Evolutionary conservation across 2,797 vertebrate species (phyloP).

Genomic region (Danio choprae): DNA sequence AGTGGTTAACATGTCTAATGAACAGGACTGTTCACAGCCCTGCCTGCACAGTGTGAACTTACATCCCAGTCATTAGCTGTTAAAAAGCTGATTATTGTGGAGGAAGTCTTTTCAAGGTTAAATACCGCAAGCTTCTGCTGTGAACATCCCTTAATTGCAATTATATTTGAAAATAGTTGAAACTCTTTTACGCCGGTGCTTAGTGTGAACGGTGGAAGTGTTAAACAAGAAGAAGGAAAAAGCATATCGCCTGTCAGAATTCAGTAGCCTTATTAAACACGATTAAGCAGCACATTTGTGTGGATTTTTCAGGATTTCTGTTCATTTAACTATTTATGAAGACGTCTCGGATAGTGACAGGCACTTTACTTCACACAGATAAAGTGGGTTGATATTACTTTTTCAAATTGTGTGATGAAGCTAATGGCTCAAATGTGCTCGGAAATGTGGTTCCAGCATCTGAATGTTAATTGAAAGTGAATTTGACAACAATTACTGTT

Average conservation of each 20-base stretch:
- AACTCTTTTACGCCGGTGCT: conserved; percentile 57
- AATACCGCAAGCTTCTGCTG: conserved; percentile 66
- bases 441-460: background rate
- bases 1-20: conserved; percentile 66
- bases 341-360: background rate
- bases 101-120: conserved; percentile 68
- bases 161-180: conserved; percentile 65
- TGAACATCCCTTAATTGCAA: conserved; percentile 70
- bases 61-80: conserved; percentile 68
- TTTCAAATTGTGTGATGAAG: background rate
- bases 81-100: conserved; percentile 69
- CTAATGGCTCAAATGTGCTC: background rate
- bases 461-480: background rate
- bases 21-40: conserved; percentile 65
- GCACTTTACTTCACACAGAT: background rate
- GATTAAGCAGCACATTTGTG: conserved; percentile 24
- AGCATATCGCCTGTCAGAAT: conserved; percentile 33
- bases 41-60: conserved; percentile 64
- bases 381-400: background rate
- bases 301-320: background rate
- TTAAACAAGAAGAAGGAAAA: conserved; percentile 41
- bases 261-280: conserved; percentile 54
- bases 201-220: conserved; percentile 51
- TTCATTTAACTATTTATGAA: conserved; percentile 9
- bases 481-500: conserved; percentile 3